Percentiles rank a stretch among this genome's conserved stretches.
Conservation (phyloP, 2,113 vertebrate species). For the Macrotus californicus region DNA sequence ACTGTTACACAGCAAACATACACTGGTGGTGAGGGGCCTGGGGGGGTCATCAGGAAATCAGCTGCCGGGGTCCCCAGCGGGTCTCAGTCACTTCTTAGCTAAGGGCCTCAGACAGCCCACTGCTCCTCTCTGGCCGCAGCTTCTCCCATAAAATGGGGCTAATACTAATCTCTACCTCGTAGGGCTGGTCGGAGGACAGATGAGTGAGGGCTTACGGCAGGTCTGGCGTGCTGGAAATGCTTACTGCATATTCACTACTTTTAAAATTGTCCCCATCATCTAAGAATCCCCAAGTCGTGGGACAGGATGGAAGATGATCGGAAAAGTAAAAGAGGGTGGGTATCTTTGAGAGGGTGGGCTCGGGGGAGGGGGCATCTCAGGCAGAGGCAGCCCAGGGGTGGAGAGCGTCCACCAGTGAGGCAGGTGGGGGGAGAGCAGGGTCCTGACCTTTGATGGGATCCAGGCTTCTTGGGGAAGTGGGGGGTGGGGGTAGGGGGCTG, state of each 20-base stretch:
- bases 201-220: neutral
- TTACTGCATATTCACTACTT: neutral
- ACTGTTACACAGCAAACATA: neutral
- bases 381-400: rapidly evolving
- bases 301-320: neutral
- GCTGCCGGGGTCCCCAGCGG: neutral
- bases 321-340: neutral
- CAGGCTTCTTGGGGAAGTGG: neutral
- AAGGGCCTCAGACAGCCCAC: neutral
- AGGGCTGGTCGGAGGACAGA: neutral
- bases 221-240: neutral
- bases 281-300: neutral
- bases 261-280: neutral
- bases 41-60: neutral
- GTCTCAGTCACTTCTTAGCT: neutral
- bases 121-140: neutral
- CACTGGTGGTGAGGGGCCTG: neutral
- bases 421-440: neutral
- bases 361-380: neutral
- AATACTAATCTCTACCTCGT: neutral
- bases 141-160: neutral
- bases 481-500: no score
- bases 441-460: neutral
- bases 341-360: neutral
- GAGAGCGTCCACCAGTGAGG: neutral